phyloP scores from a whole-genome alignment of 2,113 vertebrate species.

The Conger conger region DNA sequence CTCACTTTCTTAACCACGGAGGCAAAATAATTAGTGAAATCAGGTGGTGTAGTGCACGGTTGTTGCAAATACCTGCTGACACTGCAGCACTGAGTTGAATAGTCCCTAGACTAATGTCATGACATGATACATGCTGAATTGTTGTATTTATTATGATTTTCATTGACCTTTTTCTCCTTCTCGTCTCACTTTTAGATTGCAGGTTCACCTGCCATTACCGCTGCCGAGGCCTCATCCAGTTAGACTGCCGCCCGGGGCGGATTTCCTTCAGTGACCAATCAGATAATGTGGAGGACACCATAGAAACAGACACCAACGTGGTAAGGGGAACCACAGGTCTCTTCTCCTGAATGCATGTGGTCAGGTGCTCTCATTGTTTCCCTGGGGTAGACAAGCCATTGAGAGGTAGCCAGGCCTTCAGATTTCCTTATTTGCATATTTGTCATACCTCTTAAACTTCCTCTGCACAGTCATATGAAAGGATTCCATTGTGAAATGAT shows the following conservation, averaged over 20 bases:
- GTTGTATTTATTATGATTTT: background rate
- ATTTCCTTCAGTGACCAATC: conserved; percentile 45
- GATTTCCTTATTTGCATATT: background rate
- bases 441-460: background rate
- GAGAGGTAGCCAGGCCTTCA: background rate
- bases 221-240: conserved; percentile 83
- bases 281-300: conserved; percentile 63
- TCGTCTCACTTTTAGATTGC: conserved; percentile 74
- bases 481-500: conserved; percentile 4
- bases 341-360: background rate
- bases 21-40: too few species aligned
- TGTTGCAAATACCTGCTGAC: too few species aligned
- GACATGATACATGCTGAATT: background rate
- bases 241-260: conserved; percentile 80
- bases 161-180: background rate
- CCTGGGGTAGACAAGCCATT: conserved; percentile 13
- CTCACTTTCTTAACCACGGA: too few species aligned
- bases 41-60: too few species aligned
- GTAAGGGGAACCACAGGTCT: conserved; percentile 62
- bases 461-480: conserved; percentile 12
- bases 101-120: too few species aligned
- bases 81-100: too few species aligned
- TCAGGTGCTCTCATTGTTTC: conserved; percentile 17
- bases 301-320: conserved; percentile 94
- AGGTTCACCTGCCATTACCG: conserved; percentile 92